Evolutionary conservation across 2,888 invertebrate genomes (phyloP), one percentile per base, ranked within the genome.

Genomic region (Parnassius mnemosyne): DNA sequence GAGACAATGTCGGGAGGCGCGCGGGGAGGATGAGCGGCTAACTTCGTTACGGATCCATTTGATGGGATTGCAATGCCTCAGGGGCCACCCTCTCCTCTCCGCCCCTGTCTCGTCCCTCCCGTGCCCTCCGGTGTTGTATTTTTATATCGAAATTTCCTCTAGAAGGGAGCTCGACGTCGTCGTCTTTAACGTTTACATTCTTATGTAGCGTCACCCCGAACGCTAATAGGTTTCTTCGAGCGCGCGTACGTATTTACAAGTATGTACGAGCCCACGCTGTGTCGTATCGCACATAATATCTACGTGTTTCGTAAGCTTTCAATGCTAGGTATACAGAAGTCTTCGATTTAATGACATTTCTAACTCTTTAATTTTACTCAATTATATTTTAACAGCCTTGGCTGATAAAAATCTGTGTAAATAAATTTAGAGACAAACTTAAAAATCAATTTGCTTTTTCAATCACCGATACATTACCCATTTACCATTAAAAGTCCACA

Each of bases 31-130:
- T 90, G 91, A 89, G 84, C 89, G 87, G 92, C 92, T 94, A 94
- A 94, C 94, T 94, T 93, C 93, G 93, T 94, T 94, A 94, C 93
- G 94, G 93, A 94, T 94, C 94, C 94, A 94, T 94, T 94, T 94
- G 94, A 94, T 94, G 94, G 94, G 93, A 94, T 94, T 93, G 93
- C 91, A 91, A 91, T 90, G 90, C 90, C 90, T 89, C 87, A 85
- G 90, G 90, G 89, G 88, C 87, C 84, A 75, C 84, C 85, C 78
- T 7, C 68, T 66, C 74, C 74, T 76, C 73, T 76, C 73, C 68
- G 72, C 71, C 69, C 76, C 73, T 57, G 67, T 70, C 69, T 73
- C 66, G 75, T 63, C 70, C 73, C 77, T 72, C 76, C 79, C 76
- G 69, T 77, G 71, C 73, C 80, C 81, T 79, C 70, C 84, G 74